phyloP scores from a whole-genome alignment of 2,797 vertebrate genomes.

The Hybognathus amarus region DNA sequence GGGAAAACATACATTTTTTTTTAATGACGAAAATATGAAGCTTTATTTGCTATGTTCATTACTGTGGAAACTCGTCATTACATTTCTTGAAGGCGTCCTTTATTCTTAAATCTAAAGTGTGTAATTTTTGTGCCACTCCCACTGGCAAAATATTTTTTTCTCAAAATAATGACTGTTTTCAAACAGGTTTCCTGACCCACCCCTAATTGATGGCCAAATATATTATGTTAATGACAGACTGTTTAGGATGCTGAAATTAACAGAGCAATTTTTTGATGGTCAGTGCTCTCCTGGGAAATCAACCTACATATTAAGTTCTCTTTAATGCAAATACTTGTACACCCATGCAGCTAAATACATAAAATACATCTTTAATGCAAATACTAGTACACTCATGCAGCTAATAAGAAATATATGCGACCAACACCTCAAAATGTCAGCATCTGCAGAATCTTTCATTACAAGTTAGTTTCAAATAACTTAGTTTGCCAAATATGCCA shows the following conservation, averaged over 20 bases:
- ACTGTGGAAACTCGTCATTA: too few relatives aligned
- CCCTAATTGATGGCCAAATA: neutral
- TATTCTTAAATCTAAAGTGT: neutral
- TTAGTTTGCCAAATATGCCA: conserved; percentile 16
- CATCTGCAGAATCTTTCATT: neutral
- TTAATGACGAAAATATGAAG: too few relatives aligned
- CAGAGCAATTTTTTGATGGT: neutral
- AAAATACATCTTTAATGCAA: conserved; percentile 1
- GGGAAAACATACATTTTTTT: too few relatives aligned
- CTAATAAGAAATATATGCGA: neutral
- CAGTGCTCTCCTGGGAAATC: neutral
- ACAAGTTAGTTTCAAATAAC: neutral
- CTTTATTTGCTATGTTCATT: too few relatives aligned
- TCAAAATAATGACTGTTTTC: neutral
- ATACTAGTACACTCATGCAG: neutral
- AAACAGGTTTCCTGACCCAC: neutral
- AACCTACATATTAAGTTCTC: neutral
- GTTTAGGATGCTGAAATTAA: neutral
- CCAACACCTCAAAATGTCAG: neutral
- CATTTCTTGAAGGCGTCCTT: too few relatives aligned
- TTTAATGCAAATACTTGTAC: conserved; percentile 13
- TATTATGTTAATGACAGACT: neutral
- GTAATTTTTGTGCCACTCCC: neutral
- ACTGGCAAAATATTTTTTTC: neutral
- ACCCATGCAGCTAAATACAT: neutral